Base-by-base conservation (phyloP, 2,113 vertebrate genomes). In the Falcunculus frontatus region DNA sequence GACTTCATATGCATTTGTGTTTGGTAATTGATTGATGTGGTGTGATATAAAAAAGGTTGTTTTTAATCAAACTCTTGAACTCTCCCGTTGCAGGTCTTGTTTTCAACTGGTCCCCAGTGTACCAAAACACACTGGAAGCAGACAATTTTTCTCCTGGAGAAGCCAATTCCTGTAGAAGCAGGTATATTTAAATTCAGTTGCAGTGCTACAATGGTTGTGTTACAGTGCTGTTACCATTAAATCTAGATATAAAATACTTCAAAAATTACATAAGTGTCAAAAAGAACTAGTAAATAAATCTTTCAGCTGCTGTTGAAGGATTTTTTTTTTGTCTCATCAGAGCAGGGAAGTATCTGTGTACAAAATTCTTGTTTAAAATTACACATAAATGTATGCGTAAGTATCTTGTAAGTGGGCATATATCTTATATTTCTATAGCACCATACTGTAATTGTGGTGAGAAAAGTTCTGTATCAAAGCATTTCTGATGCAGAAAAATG, bases 41-140 rank as follows among this genome's bases (percentile, higher is more conserved):
- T 95, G 57, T 97, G 95, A 94, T 97, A 97, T 97, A 96, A 97
- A 91, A 97, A 97, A 83, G 89, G 69, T 72, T 97, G 91, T 97
- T 97, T 75, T 95, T 98, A 97, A 98, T 97, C 95, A 96, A 82
- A 95, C 77, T 97, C 97, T 92, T 97, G 92, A 97, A 98, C 95
- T 98, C 82, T 92, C 80, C 76, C 8, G 33, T 95, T 96, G n/a
- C 97, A 99, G 99, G 98, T 99, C 91, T 96, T 97, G 95, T 99
- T 99, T 98, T 99, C 99, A 81, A 99, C 99, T 44, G 98, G 98
- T 93, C 99, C 99, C 90, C 98, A 96, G 77, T 98, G 97, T 96
- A 95, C 98, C 79, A 98, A 97, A 97, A 99, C 99, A 12, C 99
- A 99, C 96, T 99, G 99, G 99, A 99, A 99, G 73, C 99, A 99